Evolutionary conservation across 1,140 invertebrate genomes (phyloP).

Genomic region (Aleiodes sp.): DNA sequence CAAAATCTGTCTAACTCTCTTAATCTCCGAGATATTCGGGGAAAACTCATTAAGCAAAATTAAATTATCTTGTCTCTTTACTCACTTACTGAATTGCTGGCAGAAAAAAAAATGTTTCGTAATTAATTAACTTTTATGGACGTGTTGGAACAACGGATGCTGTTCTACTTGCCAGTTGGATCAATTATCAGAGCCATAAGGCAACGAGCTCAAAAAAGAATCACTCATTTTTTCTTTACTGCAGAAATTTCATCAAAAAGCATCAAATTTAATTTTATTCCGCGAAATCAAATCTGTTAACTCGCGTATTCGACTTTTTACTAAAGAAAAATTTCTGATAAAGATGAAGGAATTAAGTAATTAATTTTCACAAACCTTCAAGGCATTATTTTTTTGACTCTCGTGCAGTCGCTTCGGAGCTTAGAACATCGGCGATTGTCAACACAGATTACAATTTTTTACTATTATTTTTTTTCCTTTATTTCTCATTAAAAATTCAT

Average conservation of each 20-base stretch:
- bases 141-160: not conserved
- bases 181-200: not conserved
- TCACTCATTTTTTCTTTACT: not conserved
- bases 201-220: not conserved
- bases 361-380: slow-evolving; percentile 26
- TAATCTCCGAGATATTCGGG: no score
- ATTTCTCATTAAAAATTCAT: not conserved
- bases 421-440: slow-evolving; percentile 57
- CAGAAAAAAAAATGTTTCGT: no score
- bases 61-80: no score
- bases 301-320: no score
- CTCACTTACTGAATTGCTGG: no score
- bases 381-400: slow-evolving; percentile 31
- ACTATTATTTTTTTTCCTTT: slow-evolving; percentile 44
- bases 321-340: not conserved
- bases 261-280: no score
- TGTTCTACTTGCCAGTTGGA: not conserved
- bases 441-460: slow-evolving; percentile 59
- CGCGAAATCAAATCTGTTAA: no score
- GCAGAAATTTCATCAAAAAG: no score
- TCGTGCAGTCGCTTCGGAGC: slow-evolving; percentile 33
- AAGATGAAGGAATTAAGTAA: slow-evolving; percentile 18
- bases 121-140: not conserved
- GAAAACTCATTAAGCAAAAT: no score
- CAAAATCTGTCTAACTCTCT: no score